phyloP scores from a whole-genome alignment of 2,797 vertebrate species.

The Gallinago solitaria region DNA sequence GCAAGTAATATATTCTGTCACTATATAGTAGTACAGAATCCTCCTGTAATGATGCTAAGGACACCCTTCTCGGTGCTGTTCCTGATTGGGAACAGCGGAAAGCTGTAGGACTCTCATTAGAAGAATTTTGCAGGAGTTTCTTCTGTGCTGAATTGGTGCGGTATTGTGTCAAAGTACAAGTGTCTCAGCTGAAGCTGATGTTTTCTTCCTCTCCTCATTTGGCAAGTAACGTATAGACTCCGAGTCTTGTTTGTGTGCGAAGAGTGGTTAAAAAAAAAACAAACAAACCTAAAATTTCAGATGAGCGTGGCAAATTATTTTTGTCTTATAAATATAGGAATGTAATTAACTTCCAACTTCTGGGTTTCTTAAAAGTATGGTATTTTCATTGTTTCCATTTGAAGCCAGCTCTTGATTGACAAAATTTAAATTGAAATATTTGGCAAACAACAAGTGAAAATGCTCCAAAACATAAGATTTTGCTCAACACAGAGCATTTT shows the following conservation, averaged over 20 bases:
- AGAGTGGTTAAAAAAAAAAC: neutral
- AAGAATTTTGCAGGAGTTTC: neutral
- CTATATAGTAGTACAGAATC: neutral
- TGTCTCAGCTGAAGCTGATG: neutral
- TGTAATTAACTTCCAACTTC: neutral
- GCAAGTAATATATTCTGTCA: neutral
- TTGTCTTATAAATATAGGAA: neutral
- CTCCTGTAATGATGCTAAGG: too few species aligned
- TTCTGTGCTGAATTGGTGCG: neutral
- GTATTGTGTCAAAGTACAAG: neutral
- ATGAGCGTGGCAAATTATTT: neutral
- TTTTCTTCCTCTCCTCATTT: neutral
- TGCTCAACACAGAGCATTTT: neutral
- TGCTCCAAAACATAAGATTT: neutral
- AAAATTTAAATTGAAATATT: neutral
- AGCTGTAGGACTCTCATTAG: neutral
- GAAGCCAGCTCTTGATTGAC: neutral
- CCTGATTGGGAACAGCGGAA: neutral
- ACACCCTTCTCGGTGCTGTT: neutral
- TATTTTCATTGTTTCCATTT: neutral
- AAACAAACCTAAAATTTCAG: neutral
- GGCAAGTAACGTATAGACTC: neutral
- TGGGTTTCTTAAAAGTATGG: accelerated
- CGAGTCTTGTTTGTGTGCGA: neutral
- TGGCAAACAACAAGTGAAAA: neutral